Evolutionary conservation across 2,797 vertebrate species (phyloP).

Genomic region (Zenarchopterus dispar): DNA sequence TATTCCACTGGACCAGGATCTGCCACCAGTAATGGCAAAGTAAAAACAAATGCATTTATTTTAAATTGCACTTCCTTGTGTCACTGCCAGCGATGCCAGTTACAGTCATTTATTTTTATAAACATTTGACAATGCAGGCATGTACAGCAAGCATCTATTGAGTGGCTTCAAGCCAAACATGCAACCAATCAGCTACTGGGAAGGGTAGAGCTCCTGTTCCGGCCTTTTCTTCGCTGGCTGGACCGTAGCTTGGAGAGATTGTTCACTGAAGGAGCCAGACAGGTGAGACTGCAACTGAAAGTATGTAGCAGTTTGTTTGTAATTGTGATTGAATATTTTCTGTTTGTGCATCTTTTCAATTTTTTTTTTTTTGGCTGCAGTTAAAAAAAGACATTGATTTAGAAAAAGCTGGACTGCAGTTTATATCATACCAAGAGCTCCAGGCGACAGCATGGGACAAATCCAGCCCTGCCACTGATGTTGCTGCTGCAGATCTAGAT

Average conservation of each 20-base stretch:
- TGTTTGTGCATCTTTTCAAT: background rate
- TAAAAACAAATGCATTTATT: constrained; percentile 45
- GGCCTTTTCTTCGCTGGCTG: constrained; percentile 86
- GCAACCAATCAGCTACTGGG: constrained; percentile 86
- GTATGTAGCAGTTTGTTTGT: too few relatives aligned
- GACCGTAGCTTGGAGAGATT: constrained; percentile 87
- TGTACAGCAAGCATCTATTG: constrained; percentile 76
- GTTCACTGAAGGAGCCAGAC: constrained; percentile 85
- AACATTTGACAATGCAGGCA: constrained; percentile 67
- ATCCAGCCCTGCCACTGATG: constrained; percentile 5
- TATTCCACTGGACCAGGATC: constrained; percentile 83
- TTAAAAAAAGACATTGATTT: constrained; percentile 85
- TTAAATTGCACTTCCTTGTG: background rate
- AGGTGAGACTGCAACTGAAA: constrained; percentile 67
- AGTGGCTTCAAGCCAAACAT: constrained; percentile 86
- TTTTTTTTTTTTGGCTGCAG: constrained; percentile 51
- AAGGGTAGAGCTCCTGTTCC: constrained; percentile 85
- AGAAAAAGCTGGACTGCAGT: constrained; percentile 84
- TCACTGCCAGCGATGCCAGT: background rate
- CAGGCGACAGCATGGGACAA: constrained; percentile 74
- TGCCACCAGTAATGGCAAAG: constrained; percentile 84
- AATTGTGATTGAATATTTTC: background rate
- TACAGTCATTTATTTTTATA: constrained; percentile 1
- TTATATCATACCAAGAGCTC: constrained; percentile 85
- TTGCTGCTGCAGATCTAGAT: background rate